Conservation (phyloP, 2,113 vertebrate species). For the Protobothrops flavoviridis region DNA sequence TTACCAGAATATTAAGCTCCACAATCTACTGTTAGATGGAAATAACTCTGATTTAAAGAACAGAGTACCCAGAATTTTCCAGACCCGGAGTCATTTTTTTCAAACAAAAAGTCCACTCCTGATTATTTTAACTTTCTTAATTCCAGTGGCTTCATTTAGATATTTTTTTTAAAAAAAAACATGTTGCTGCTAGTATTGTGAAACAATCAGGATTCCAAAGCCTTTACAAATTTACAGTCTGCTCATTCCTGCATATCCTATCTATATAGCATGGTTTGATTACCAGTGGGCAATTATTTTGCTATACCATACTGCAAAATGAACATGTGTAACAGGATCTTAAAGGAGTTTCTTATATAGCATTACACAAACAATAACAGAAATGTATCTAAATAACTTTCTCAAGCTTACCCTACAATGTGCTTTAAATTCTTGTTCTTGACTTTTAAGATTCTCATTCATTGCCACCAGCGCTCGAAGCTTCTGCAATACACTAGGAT, state of each 20-base stretch:
- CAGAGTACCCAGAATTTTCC: not conserved
- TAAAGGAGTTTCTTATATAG: not conserved
- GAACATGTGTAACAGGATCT: not conserved
- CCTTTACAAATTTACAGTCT: not conserved
- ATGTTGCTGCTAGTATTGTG: not conserved
- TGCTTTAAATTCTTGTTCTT: slow-evolving; percentile 91
- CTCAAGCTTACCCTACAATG: slow-evolving; percentile 86
- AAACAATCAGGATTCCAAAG: not conserved
- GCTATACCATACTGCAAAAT: too few relatives aligned
- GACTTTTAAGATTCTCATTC: slow-evolving; percentile 92
- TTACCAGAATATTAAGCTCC: not conserved
- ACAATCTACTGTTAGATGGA: not conserved
- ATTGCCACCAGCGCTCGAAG: slow-evolving; percentile 86
- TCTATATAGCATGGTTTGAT: not conserved
- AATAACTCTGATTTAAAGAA: not conserved
- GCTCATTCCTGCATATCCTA: not conserved
- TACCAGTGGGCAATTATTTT: not conserved
- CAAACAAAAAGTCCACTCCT: not conserved
- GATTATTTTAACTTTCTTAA: not conserved
- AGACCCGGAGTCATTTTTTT: not conserved
- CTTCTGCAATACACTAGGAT: slow-evolving; percentile 81
- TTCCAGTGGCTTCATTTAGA: not conserved
- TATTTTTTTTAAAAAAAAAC: not conserved
- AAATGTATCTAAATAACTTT: not conserved
- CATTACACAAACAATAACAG: not conserved